phyloP scores from a whole-genome alignment of 2,113 vertebrate genomes.

The Galbula dea region DNA sequence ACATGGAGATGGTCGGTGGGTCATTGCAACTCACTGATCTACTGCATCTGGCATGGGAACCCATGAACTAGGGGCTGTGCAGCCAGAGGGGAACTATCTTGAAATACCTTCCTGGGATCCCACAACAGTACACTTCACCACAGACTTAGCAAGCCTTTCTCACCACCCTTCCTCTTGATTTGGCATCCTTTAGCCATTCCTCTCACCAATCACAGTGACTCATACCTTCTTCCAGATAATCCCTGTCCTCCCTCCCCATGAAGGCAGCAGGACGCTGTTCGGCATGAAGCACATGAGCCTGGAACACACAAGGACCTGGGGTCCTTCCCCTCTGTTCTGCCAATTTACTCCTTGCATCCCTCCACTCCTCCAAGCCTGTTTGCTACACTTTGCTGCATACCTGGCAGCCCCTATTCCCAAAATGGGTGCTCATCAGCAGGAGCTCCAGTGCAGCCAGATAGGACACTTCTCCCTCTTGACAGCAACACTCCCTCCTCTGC shows the following conservation, averaged over 20 bases:
- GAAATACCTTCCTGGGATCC: not conserved
- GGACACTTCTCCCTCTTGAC: not conserved
- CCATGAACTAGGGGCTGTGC: not conserved
- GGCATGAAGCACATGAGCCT: not conserved
- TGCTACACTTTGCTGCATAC: not conserved
- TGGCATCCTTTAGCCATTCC: not conserved
- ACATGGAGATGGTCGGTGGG: not conserved
- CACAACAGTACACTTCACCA: not conserved
- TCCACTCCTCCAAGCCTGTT: not conserved
- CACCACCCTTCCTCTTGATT: not conserved
- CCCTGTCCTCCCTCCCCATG: fast-evolving
- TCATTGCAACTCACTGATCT: not conserved
- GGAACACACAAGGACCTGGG: fast-evolving
- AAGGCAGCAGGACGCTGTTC: not conserved
- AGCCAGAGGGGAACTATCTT: not conserved
- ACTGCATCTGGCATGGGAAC: fast-evolving
- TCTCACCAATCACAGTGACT: not conserved
- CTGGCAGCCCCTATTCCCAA: not conserved
- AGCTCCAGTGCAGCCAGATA: not conserved
- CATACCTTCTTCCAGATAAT: not conserved
- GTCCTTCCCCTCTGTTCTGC: not conserved
- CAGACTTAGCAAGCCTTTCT: not conserved
- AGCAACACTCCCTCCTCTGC: not conserved
- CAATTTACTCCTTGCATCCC: not conserved
- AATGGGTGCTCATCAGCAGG: fast-evolving